Evolutionary conservation across 1,140 invertebrate genomes (phyloP).

Genomic region (Thaumatotibia leucotreta): DNA sequence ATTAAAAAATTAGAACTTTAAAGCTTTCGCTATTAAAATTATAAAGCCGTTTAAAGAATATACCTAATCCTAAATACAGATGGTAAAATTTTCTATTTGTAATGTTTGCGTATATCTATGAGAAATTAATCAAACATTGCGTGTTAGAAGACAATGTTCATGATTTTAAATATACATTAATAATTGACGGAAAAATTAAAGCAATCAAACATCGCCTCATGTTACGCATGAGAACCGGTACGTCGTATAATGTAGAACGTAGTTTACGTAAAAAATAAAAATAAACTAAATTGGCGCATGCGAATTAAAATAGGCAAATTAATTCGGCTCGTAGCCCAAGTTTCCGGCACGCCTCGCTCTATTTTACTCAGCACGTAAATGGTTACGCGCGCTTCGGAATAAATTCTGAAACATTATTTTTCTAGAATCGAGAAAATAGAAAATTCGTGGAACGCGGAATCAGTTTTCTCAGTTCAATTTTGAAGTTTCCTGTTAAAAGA

Average conservation of each 20-base stretch:
- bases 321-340: constrained; percentile 23
- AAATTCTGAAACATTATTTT: constrained; percentile 12
- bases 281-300: constrained; percentile 23
- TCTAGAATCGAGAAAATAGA: constrained; percentile 6
- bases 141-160: background rate
- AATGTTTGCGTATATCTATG: too few species aligned
- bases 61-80: too few species aligned
- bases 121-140: background rate
- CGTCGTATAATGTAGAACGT: constrained; percentile 14
- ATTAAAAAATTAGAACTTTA: too few species aligned
- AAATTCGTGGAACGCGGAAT: constrained; percentile 14
- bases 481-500: background rate
- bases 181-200: background rate
- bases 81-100: too few species aligned
- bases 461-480: background rate
- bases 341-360: constrained; percentile 37
- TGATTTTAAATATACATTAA: background rate
- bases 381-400: background rate
- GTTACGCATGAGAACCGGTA: constrained; percentile 17
- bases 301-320: constrained; percentile 28
- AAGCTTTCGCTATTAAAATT: too few species aligned
- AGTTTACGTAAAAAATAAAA: constrained; percentile 19
- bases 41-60: too few species aligned
- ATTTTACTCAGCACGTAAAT: background rate
- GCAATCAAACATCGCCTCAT: background rate